A percentile compares a stretch with the other conserved stretches of the same genome.
phyloP scores from a whole-genome alignment of 2,113 vertebrate genomes.

The human (Homo sapiens) region GRCh38 chrX:96592001-96592500 shows the following conservation, averaged over 20 bases:
- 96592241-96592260: too few species aligned
- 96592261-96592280: too few species aligned
- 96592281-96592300: not conserved
- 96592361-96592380: slow-evolving; percentile 3
- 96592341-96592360: slow-evolving; percentile 24
- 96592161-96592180: too few species aligned
- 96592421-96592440: not conserved
- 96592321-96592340: not conserved
- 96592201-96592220: too few species aligned
- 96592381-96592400: not conserved
- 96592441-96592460: not conserved
- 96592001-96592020: not conserved
- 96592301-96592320: not conserved
- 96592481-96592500: not conserved
- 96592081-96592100: too few species aligned
- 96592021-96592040: not conserved
- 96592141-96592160: too few species aligned
- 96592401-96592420: slow-evolving; percentile 49
- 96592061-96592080: too few species aligned
- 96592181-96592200: too few species aligned
- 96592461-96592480: slow-evolving; percentile 5
- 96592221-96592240: too few species aligned
- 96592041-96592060: too few species aligned
- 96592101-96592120: too few species aligned
- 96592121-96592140: too few species aligned